These are phyloP conservation scores for Notolepis coatsorum DNA, from an alignment of 2,797 vertebrate genomes.

Conservation along the genomic window DNA sequence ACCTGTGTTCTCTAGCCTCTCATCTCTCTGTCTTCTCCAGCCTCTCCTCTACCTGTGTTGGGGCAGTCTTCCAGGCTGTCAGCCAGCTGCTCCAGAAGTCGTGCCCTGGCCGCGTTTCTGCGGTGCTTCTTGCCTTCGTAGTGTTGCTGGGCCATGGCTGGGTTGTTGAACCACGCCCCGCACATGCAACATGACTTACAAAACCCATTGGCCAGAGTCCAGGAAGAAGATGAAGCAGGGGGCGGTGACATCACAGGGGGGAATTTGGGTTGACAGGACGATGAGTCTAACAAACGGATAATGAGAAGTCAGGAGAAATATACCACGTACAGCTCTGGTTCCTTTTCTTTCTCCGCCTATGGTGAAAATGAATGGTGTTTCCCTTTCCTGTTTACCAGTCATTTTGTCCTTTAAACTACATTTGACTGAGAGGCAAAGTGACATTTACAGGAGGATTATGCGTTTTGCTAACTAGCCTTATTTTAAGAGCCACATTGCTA, in stretches of 20 bases:
- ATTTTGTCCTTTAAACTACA: too few species aligned
- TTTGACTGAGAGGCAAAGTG: too few species aligned
- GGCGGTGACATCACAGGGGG: slow-evolving; percentile 56
- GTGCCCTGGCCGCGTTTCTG: slow-evolving; percentile 84
- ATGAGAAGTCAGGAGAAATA: background rate
- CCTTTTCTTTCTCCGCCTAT: too few species aligned
- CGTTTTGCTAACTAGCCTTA: too few species aligned
- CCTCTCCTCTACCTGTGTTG: slow-evolving; percentile 3
- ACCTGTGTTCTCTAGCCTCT: too few species aligned
- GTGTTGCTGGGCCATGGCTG: slow-evolving; percentile 87
- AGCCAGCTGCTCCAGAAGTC: slow-evolving; percentile 83
- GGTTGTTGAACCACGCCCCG: slow-evolving; percentile 87
- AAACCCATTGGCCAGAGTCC: slow-evolving; percentile 47
- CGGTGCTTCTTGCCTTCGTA: slow-evolving; percentile 88
- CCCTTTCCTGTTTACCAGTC: too few species aligned
- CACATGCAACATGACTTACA: slow-evolving; percentile 86
- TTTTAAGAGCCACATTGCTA: too few species aligned
- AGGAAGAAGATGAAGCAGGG: slow-evolving; percentile 36
- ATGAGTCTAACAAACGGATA: background rate
- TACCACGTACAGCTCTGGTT: too few species aligned
- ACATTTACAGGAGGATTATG: too few species aligned
- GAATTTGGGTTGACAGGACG: background rate
- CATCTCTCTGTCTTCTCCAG: too few species aligned
- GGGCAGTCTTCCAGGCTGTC: slow-evolving; percentile 73
- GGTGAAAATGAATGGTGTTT: too few species aligned